These are phyloP conservation scores for Toxonevra muliebris DNA, from an alignment of 2,888 invertebrate species.

Conservation along the genomic window DNA sequence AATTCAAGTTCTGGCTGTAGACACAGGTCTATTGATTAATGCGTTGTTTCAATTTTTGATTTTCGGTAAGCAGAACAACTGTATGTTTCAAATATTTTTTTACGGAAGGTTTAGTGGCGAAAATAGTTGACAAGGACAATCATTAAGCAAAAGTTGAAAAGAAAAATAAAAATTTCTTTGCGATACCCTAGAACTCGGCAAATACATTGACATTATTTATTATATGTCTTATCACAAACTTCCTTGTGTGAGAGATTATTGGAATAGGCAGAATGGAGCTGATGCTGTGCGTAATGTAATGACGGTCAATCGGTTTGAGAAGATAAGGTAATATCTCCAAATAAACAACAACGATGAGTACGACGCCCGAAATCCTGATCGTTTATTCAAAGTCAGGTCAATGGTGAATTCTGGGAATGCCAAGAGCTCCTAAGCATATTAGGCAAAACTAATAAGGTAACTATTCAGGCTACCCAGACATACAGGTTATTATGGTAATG, in stretches of 20 bases:
- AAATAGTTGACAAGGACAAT: conserved; percentile 32
- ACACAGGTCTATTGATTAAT: too few species aligned
- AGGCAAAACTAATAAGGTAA: too few species aligned
- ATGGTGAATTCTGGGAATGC: conserved; percentile 30
- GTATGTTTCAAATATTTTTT: conserved; percentile 36
- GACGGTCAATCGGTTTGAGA: too few species aligned
- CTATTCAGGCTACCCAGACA: too few species aligned
- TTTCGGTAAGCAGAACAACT: too few species aligned
- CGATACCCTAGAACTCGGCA: conserved; percentile 24
- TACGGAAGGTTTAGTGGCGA: conserved; percentile 29
- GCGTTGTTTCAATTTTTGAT: too few species aligned
- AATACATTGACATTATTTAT: conserved; percentile 35
- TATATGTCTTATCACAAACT: too few species aligned
- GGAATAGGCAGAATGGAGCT: conserved; percentile 33
- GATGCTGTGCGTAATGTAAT: conserved; percentile 37
- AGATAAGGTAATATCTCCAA: conserved; percentile 34
- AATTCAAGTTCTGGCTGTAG: too few species aligned
- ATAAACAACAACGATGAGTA: conserved; percentile 36
- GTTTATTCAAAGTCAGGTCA: conserved; percentile 34
- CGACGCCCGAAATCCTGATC: conserved; percentile 33
- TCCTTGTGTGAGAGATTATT: conserved; percentile 35
- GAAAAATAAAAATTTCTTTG: conserved; percentile 21
- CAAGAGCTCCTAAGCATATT: too few species aligned
- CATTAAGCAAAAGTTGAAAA: conserved; percentile 33
- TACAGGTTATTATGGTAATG: too few species aligned